Evolutionary conservation across 2,113 vertebrate genomes (phyloP).

Genomic region (Pluvialis apricaria): DNA sequence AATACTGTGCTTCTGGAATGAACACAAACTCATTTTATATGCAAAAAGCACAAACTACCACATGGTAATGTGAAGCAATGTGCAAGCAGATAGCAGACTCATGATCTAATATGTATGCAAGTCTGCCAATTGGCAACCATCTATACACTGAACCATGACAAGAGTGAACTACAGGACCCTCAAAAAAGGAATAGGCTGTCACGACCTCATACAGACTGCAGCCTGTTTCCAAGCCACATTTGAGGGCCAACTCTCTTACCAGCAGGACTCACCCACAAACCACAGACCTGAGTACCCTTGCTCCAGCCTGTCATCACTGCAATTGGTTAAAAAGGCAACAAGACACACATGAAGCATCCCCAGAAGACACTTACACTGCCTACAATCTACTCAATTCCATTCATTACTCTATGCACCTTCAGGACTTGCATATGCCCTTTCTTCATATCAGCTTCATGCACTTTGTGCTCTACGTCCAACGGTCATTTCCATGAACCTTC

Average conservation of each 20-base stretch:
- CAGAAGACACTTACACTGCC: neutral
- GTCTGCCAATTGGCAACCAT: neutral
- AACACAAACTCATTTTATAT: neutral
- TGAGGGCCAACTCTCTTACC: neutral
- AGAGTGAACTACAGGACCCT: neutral
- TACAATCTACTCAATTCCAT: neutral
- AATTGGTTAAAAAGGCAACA: neutral
- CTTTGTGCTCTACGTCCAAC: neutral
- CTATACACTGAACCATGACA: neutral
- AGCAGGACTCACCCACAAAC: neutral
- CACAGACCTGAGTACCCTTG: neutral
- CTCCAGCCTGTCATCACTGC: neutral
- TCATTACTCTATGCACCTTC: neutral
- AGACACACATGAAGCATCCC: neutral
- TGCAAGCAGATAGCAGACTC: neutral
- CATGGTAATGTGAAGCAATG: fast-evolving
- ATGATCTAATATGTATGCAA: neutral
- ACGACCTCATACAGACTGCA: neutral
- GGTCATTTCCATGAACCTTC: neutral
- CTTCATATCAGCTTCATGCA: neutral
- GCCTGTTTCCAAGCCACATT: neutral
- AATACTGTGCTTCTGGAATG: neutral
- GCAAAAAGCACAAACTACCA: neutral
- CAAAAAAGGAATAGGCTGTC: neutral
- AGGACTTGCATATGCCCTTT: neutral